Evolutionary conservation across 2,113 vertebrate genomes (phyloP).

Genomic region (Cololabis saira): DNA sequence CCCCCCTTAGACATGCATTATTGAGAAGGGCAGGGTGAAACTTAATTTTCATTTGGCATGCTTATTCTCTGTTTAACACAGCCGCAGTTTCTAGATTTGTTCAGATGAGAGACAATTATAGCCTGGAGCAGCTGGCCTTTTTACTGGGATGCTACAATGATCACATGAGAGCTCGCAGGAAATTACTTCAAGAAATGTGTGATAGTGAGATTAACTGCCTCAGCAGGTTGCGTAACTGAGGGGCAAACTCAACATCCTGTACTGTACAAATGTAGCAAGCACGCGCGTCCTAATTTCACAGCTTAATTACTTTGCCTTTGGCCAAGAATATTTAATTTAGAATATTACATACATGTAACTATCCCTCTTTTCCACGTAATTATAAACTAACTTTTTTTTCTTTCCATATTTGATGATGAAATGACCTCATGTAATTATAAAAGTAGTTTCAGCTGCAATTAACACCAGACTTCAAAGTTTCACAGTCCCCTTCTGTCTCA

Average conservation of each 20-base stretch:
- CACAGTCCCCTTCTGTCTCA: too few species aligned
- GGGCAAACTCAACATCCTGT: slow-evolving; percentile 3
- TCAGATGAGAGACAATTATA: too few species aligned
- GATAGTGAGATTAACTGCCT: slow-evolving; percentile 8
- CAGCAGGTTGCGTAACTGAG: background rate
- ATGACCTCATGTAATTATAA: too few species aligned
- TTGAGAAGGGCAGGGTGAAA: too few species aligned
- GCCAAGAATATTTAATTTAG: background rate
- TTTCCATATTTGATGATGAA: too few species aligned
- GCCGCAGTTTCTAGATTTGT: too few species aligned
- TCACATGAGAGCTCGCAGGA: slow-evolving; percentile 1
- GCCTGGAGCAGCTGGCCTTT: too few species aligned
- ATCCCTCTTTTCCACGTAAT: background rate
- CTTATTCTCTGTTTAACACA: too few species aligned
- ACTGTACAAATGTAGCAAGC: background rate
- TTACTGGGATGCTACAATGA: background rate
- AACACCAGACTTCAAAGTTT: too few species aligned
- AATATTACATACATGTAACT: background rate
- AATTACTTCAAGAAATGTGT: background rate
- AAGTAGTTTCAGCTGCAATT: background rate
- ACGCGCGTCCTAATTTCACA: background rate
- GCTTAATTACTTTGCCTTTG: slow-evolving; percentile 16
- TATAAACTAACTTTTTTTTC: background rate
- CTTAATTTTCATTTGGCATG: too few species aligned
- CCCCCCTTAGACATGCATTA: too few species aligned